phyloP scores from a whole-genome alignment of 2,888 invertebrate genomes.

The Thereva unica region DNA sequence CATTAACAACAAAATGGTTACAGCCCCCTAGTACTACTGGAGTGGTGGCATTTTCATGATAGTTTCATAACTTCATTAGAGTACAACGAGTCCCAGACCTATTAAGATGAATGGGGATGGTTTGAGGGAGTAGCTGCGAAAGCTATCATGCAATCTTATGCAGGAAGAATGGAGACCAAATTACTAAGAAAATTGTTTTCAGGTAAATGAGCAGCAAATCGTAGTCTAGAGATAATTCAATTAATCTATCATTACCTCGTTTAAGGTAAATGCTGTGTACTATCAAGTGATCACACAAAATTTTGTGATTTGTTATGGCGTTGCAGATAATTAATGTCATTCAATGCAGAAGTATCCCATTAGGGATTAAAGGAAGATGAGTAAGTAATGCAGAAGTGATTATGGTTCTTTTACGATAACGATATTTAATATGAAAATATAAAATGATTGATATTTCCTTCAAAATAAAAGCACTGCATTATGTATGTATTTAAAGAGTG shows the following conservation, averaged over 20 bases:
- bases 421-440: too few species aligned
- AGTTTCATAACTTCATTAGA: conserved; percentile 26
- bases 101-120: conserved; percentile 6
- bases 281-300: neutral
- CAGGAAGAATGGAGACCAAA: neutral
- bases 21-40: neutral
- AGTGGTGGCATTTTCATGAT: neutral
- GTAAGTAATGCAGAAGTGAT: too few species aligned
- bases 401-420: too few species aligned
- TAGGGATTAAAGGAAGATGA: too few species aligned
- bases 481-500: too few species aligned
- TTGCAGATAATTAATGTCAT: too few species aligned
- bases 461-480: too few species aligned
- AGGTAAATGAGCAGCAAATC: conserved; percentile 14
- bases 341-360: too few species aligned
- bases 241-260: conserved; percentile 19
- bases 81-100: conserved; percentile 13
- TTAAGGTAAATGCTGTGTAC: neutral
- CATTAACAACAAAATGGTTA: too few species aligned
- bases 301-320: neutral
- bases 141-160: neutral
- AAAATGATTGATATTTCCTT: too few species aligned
- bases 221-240: conserved; percentile 23
- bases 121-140: conserved; percentile 8
- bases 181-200: conserved; percentile 18